Conservation (phyloP, 2,888 invertebrate genomes). For the Conistra vaccinii region DNA sequence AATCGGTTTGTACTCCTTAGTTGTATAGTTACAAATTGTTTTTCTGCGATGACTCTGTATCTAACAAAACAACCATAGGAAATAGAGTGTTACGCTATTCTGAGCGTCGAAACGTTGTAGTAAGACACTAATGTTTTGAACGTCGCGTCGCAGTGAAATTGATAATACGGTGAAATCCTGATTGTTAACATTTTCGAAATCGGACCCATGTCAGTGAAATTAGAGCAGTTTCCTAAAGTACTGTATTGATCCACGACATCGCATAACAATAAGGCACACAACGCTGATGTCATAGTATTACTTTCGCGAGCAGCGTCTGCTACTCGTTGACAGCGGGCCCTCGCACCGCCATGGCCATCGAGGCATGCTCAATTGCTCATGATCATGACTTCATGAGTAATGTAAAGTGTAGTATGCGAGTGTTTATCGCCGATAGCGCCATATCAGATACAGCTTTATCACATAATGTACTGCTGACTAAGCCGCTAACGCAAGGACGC, state of each 20-base stretch:
- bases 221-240: constrained; percentile 46
- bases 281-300: constrained; percentile 18
- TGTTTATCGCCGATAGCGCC: constrained; percentile 56
- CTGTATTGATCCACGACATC: constrained; percentile 5
- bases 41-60: constrained; percentile 8
- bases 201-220: constrained; percentile 46
- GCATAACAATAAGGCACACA: constrained; percentile 48
- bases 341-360: not conserved
- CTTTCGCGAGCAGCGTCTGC: constrained; percentile 7
- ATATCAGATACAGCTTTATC: constrained; percentile 71
- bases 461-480: constrained; percentile 64
- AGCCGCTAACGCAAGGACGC: constrained; percentile 59
- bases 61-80: constrained; percentile 13
- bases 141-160: constrained; percentile 11
- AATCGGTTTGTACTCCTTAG: not conserved
- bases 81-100: not conserved
- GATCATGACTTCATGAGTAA: constrained; percentile 6
- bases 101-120: not conserved
- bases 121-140: constrained; percentile 1
- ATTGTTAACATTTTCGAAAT: constrained; percentile 31
- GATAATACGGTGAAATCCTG: constrained; percentile 29
- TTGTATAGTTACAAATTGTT: not conserved
- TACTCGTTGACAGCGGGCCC: constrained; percentile 32
- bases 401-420: not conserved
- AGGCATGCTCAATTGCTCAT: too few species aligned